A percentile compares a stretch with the other conserved stretches of the same genome.
These are phyloP conservation scores for Penaeus japonicus DNA, from an alignment of 1,140 invertebrate species.

Conservation along the genomic window DNA sequence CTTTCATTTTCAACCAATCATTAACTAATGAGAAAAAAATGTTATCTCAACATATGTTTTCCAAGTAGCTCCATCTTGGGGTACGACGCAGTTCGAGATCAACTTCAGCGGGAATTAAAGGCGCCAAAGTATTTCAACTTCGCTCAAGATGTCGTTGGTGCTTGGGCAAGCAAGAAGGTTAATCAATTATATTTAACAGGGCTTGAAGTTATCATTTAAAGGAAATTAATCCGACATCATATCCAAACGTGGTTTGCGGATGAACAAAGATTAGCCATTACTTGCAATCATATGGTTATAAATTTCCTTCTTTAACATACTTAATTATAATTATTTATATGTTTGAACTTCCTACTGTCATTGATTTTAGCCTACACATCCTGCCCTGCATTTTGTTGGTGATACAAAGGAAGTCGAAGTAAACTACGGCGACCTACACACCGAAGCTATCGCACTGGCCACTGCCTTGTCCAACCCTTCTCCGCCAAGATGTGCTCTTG, in stretches of 20 bases:
- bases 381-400: constrained; percentile 11
- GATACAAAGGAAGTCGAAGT: constrained; percentile 39
- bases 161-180: constrained; percentile 63
- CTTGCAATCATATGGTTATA: no score
- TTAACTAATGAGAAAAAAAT: no score
- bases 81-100: not conserved
- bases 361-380: constrained; percentile 12
- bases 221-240: not conserved
- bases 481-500: constrained; percentile 59
- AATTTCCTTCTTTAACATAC: no score
- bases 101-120: not conserved
- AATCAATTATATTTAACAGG: not conserved
- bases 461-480: constrained; percentile 22
- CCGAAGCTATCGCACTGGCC: constrained; percentile 60
- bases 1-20: no score
- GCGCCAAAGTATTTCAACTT: constrained; percentile 65
- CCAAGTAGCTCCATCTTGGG: no score
- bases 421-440: constrained; percentile 62
- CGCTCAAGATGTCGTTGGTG: constrained; percentile 64
- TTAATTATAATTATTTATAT: no score
- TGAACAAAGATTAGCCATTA: no score
- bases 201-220: not conserved
- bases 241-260: no score
- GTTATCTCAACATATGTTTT: no score
- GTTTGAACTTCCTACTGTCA: not conserved